Evolutionary conservation across 2,113 vertebrate species (phyloP).

Genomic region (Callionymus lyra): DNA sequence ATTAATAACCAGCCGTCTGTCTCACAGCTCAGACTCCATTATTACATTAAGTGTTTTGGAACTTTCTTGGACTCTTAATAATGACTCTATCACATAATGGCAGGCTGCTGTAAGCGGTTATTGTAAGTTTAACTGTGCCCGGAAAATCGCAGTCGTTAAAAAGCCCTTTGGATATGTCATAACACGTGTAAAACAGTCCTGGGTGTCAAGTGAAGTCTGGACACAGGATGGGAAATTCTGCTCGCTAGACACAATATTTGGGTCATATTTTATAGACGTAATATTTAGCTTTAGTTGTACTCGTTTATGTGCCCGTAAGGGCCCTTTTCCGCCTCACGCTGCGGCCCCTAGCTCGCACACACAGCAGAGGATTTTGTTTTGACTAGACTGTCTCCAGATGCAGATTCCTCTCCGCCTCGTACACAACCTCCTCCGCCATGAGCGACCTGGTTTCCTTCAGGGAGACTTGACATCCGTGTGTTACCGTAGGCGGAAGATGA

Average conservation of each 20-base stretch:
- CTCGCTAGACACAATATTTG: constrained; percentile 54
- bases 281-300: constrained; percentile 50
- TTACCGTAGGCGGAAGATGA: constrained; percentile 33
- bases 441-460: constrained; percentile 44
- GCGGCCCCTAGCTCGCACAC: constrained; percentile 30
- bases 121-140: constrained; percentile 20
- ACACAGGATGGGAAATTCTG: constrained; percentile 40
- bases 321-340: constrained; percentile 43
- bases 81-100: constrained; percentile 17
- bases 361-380: constrained; percentile 55
- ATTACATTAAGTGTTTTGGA: constrained; percentile 13
- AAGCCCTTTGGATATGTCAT: constrained; percentile 29
- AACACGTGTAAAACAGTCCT: constrained; percentile 22
- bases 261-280: constrained; percentile 52
- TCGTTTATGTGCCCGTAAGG: constrained; percentile 31
- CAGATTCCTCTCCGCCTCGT: constrained; percentile 28
- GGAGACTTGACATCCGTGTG: constrained; percentile 51
- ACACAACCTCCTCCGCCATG: constrained; percentile 38
- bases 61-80: constrained; percentile 1
- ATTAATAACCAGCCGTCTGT: too few species aligned
- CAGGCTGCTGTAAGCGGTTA: constrained; percentile 7
- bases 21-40: constrained; percentile 3
- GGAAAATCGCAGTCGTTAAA: constrained; percentile 37
- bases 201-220: constrained; percentile 25
- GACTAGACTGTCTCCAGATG: constrained; percentile 47